Base-by-base conservation (phyloP, 2,797 vertebrate genomes). In the Tangara arthus region DNA sequence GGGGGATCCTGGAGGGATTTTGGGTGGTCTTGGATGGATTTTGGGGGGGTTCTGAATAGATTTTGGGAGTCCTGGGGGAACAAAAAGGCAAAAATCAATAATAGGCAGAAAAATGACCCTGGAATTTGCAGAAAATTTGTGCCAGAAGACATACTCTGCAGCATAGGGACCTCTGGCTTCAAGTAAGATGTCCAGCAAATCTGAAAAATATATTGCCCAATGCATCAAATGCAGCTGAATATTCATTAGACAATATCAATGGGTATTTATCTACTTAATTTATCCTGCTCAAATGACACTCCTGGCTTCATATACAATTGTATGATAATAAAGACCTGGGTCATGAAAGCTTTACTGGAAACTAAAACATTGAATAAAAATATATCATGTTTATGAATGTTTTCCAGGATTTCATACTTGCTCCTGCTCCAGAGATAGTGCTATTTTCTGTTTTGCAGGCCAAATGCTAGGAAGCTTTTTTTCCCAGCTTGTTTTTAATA, bases 371-470 rank as follows among this genome's bases (percentile, higher is more conserved):
- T 71, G 52, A 72, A 70, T 87, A 92, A 90, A 90, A 72, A 86
- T 59, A 63, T 46, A 15, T 75, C 50, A 16, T 20, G 21, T 65
- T 88, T 77, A 57, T 82, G 13, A 91, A 63, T 82, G 14, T 86
- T 84, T 96, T 86, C 61, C 64, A 87, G 73, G 26, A 64, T 82
- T 72, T 93, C 59, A 81, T 79, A 60, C 44, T 91, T 94, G 49
- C 30, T 90, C 3, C 12, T 79, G 24, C 34, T 96, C 70, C 85
- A 88, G 63, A 34, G 75, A 47, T 75, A 94, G 66, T 15, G n/a
- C 8, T 65, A 3, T 80, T 87, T 85, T 87, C 71, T 91, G 17
- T 59, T 93, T 69, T 26, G 12, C 20, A 8, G 28, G 35, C 42
- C 82, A 91, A 86, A 75, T 49, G 4, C 41, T 82, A 65, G 32